phyloP scores from a whole-genome alignment of 92 coral and sea anemone species.

The Parazoanthus atlanticus region DNA sequence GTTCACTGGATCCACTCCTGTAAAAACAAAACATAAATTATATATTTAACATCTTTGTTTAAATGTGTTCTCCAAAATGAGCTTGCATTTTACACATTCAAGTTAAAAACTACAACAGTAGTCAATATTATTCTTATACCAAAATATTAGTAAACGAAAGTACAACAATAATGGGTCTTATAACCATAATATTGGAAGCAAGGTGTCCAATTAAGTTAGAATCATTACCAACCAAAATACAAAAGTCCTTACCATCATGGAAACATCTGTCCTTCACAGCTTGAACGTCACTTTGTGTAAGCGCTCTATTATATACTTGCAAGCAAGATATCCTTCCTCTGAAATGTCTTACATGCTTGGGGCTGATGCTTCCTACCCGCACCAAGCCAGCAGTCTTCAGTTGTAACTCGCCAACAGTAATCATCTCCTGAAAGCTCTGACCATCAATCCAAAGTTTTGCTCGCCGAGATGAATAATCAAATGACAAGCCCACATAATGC shows the following conservation, averaged over 20 bases:
- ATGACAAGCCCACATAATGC: slow-evolving; percentile 75
- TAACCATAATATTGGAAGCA: too few species aligned
- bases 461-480: slow-evolving; percentile 52
- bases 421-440: slow-evolving; percentile 34
- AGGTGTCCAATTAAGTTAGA: too few species aligned
- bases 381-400: slow-evolving; percentile 62
- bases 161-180: too few species aligned
- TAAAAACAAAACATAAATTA: not conserved
- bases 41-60: not conserved
- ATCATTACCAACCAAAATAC: too few species aligned
- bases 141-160: not conserved
- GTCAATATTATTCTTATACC: not conserved
- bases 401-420: slow-evolving; percentile 49
- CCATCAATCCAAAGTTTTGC: slow-evolving; percentile 80
- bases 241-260: slow-evolving; percentile 36
- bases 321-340: slow-evolving; percentile 78
- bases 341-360: slow-evolving; percentile 55
- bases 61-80: not conserved
- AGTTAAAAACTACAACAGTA: not conserved
- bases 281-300: slow-evolving; percentile 51
- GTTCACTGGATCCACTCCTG: slow-evolving; percentile 5
- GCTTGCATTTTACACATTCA: not conserved
- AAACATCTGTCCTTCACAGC: slow-evolving; percentile 66
- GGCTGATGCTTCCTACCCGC: slow-evolving; percentile 62
- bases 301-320: slow-evolving; percentile 72